A percentile compares a stretch with the other conserved stretches of the same genome.
phyloP scores from a whole-genome alignment of 2,113 vertebrate species.

The Mungos mungo region DNA sequence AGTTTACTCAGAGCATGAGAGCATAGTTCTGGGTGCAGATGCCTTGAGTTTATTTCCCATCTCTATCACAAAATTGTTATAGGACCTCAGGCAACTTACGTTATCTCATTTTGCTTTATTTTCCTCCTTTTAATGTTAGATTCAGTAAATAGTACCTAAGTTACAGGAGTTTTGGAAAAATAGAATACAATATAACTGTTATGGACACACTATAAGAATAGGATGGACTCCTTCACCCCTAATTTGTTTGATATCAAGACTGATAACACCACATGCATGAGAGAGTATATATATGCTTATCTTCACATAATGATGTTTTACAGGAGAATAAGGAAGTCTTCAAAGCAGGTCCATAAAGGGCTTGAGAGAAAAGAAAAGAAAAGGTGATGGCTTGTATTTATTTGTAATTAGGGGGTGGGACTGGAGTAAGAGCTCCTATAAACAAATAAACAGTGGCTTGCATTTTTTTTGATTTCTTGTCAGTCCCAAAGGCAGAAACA shows the following conservation, averaged over 20 bases:
- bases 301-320: not conserved
- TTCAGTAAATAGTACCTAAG: not conserved
- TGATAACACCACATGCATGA: not conserved
- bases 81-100: not conserved
- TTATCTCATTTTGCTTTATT: not conserved
- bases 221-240: not conserved
- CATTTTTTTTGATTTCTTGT: not conserved
- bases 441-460: not conserved
- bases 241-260: not conserved
- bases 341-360: not conserved
- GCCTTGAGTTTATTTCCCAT: not conserved
- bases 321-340: not conserved
- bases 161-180: not conserved
- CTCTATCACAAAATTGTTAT: not conserved
- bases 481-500: not conserved
- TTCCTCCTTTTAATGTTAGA: not conserved
- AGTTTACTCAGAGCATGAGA: not conserved
- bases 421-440: not conserved
- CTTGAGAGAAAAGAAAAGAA: not conserved
- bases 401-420: fast-evolving
- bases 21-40: not conserved
- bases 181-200: not conserved
- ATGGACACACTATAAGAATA: not conserved
- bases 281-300: not conserved
- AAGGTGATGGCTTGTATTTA: not conserved